Evolutionary conservation across 2,113 vertebrate species (phyloP).

Genomic region (Saccopteryx leptura): DNA sequence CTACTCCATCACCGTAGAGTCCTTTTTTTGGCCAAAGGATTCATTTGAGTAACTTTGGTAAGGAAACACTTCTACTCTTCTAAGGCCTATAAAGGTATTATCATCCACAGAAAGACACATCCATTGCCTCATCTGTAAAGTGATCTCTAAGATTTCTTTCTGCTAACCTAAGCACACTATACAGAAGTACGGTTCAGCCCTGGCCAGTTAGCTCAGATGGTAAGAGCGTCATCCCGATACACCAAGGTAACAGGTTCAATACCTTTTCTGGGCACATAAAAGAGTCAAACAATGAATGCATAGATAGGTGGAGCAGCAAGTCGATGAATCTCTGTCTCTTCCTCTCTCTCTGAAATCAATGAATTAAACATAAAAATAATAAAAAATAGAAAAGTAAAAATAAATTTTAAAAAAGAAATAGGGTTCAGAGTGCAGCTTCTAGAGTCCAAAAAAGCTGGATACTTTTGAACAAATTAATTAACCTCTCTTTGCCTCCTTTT

Average conservation of each 20-base stretch:
- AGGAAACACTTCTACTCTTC: background rate
- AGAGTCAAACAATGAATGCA: no score
- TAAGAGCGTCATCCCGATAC: no score
- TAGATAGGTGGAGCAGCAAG: no score
- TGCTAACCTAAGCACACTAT: background rate
- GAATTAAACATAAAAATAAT: no score
- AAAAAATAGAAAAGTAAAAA: no score
- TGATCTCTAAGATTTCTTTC: background rate
- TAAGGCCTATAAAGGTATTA: background rate
- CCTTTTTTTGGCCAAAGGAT: background rate
- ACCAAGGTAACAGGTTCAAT: no score
- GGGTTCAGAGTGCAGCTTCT: background rate
- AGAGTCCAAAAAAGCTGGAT: background rate
- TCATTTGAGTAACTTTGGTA: background rate
- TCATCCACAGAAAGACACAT: background rate
- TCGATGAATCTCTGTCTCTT: no score
- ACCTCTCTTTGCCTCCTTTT: background rate
- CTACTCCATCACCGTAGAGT: background rate
- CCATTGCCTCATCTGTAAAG: background rate
- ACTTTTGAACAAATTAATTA: background rate
- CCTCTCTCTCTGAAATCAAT: no score
- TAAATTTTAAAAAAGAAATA: background rate
- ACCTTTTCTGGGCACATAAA: no score
- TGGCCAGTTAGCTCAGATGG: no score
- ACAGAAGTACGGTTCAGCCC: background rate